Percentiles rank a stretch among this genome's conserved stretches.
Evolutionary conservation across 2,797 vertebrate genomes (phyloP).

Genomic region (Pseudomugil tenellus): DNA sequence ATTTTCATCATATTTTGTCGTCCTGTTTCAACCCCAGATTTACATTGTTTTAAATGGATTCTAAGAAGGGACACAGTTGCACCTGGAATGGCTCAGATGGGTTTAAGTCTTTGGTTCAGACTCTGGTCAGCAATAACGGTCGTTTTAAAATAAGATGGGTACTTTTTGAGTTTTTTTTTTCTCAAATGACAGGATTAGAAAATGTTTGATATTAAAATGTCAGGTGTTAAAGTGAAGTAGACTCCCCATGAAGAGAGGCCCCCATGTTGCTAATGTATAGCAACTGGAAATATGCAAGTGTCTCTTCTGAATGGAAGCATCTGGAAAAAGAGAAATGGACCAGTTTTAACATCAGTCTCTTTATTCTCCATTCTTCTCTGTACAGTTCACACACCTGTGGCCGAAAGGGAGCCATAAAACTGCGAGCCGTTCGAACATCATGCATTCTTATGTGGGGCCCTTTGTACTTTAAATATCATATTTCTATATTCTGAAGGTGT

Average conservation of each 20-base stretch:
- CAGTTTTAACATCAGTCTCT: conserved; percentile 28
- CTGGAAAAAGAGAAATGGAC: conserved; percentile 61
- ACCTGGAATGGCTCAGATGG: conserved; percentile 58
- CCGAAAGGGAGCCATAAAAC: conserved; percentile 12
- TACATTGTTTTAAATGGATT: conserved; percentile 53
- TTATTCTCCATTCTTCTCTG: conserved; percentile 32
- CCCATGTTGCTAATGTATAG: conserved; percentile 56
- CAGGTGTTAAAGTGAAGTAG: conserved; percentile 49
- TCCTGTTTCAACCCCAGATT: conserved; percentile 69
- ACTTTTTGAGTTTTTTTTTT: neutral
- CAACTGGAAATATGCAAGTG: conserved; percentile 61
- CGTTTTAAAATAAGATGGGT: conserved; percentile 24
- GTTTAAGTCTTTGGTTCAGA: conserved; percentile 37
- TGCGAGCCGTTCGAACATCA: conserved; percentile 6
- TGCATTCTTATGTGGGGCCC: conserved; percentile 6
- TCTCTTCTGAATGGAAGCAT: conserved; percentile 58
- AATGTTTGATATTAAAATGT: conserved; percentile 52
- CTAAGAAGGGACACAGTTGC: conserved; percentile 50
- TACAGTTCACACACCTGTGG: conserved; percentile 50
- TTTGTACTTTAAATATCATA: conserved; percentile 17
- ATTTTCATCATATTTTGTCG: no score
- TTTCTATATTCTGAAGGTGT: conserved; percentile 19
- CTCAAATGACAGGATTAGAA: conserved; percentile 42
- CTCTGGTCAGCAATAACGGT: conserved; percentile 33
- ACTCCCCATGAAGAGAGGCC: conserved; percentile 41